phyloP scores from a whole-genome alignment of 2,797 vertebrate species.

The Gymnothorax javanicus region DNA sequence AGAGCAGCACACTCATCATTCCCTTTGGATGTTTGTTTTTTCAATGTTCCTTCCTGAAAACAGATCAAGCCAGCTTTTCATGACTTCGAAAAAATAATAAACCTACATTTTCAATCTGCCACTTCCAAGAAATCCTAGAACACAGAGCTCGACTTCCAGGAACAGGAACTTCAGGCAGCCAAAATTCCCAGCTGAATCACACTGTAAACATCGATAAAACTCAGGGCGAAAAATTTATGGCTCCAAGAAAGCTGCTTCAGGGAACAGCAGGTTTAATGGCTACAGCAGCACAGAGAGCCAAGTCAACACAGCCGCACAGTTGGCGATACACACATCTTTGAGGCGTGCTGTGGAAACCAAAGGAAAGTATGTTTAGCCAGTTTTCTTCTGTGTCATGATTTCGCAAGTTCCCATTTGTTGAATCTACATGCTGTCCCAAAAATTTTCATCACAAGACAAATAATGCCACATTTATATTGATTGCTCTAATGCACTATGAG shows the following conservation, averaged over 20 bases:
- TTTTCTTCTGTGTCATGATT: background rate
- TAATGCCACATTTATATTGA: background rate
- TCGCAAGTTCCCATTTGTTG: background rate
- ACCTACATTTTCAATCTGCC: constrained; percentile 67
- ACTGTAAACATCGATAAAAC: constrained; percentile 51
- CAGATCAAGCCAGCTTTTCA: constrained; percentile 29
- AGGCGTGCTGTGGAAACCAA: constrained; percentile 6
- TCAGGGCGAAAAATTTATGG: constrained; percentile 40
- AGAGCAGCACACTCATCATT: constrained; percentile 4
- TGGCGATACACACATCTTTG: constrained; percentile 41
- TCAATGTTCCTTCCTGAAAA: constrained; percentile 33
- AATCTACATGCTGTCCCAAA: background rate
- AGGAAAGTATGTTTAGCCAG: background rate
- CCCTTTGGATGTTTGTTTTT: background rate
- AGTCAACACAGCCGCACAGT: constrained; percentile 23
- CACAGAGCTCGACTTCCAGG: constrained; percentile 77
- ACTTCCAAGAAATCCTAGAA: constrained; percentile 81
- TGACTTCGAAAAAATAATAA: constrained; percentile 68
- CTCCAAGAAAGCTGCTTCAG: constrained; percentile 35
- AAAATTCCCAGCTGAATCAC: constrained; percentile 55
- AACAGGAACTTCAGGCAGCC: constrained; percentile 68
- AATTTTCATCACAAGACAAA: background rate
- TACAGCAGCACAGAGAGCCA: constrained; percentile 31
- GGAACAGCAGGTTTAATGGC: constrained; percentile 32
- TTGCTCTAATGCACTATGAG: background rate